Base-by-base conservation (phyloP, 2,113 vertebrate genomes). In the Lepus americanus region DNA sequence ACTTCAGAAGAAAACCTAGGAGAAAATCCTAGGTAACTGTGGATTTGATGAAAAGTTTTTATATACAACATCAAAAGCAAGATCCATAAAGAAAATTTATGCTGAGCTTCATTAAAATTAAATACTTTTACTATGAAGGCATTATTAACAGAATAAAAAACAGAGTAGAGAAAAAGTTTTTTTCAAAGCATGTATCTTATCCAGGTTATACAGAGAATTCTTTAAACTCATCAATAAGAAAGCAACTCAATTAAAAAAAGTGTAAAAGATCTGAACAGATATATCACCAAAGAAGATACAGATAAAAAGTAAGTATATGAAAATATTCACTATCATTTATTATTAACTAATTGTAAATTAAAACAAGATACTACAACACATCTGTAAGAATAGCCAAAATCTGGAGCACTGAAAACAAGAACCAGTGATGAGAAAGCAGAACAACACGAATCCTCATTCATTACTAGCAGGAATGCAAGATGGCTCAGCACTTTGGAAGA, bases 121-220 rank as follows among this genome's bases (percentile, higher is more conserved):
- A 92, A 86, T 59, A 51, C 11, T 17, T 78, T 85, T 29, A 88
- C 51, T 85, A 10, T 69, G 64, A 81, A 64, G 23, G 64, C 49
- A 67, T 5, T 55, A 9, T 88, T 85, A 74, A 89, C 23, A 74
- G 39, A 81, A 16, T 53, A 25, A 59, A 92, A 86, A 59, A 92
- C 1, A 39, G 66, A 83, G 19, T 55, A n/a, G 72, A 61, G 31
- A 27, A 14, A 69, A 78, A 6, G 25, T 3, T 25, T 25, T 89
- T 90, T 83, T 39, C 29, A 93, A 94, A 82, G 44, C n/a, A 89
- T 11, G 27, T 61, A 67, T 53, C 25, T 39, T 61, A 31, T n/a
- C 31, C 92, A 67, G 89, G 82, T 39, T 72, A 80, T 39, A 33
- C 36, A 89, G 74, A 94, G 33, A 95, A 44, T 9, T 39, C 14